Percentiles rank a stretch among this genome's conserved stretches.
phyloP scores from a whole-genome alignment of 2,113 vertebrate species.

The Aplodontia rufa region DNA sequence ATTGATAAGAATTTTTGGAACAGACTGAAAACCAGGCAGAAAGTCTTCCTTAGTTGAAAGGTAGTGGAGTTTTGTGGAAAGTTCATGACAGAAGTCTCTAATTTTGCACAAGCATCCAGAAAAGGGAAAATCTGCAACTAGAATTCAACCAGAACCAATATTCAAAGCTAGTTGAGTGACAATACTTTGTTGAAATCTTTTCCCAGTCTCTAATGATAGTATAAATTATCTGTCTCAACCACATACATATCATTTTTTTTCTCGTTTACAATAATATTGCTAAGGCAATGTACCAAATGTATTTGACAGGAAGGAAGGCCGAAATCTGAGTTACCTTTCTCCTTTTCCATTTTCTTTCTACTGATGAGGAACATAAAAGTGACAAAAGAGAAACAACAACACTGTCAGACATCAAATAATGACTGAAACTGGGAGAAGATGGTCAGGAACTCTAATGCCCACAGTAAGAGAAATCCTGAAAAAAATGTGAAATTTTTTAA shows the following conservation, averaged over 20 bases:
- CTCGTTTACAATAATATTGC: background rate
- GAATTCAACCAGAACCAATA: background rate
- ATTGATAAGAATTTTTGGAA: background rate
- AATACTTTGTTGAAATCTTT: background rate
- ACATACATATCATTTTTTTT: background rate
- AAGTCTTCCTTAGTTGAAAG: background rate
- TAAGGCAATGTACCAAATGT: background rate
- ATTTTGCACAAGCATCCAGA: background rate
- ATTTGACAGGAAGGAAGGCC: rapidly evolving
- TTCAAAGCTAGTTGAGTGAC: background rate
- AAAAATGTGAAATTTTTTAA: background rate
- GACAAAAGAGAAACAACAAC: background rate
- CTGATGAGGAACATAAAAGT: background rate
- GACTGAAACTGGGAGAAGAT: background rate
- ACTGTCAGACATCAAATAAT: background rate
- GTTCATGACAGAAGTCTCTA: background rate
- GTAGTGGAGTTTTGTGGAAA: background rate
- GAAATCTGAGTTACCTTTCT: background rate
- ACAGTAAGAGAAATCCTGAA: background rate
- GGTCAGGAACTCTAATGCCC: background rate
- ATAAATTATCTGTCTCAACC: background rate
- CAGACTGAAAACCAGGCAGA: background rate
- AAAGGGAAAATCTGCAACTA: background rate
- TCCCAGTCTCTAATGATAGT: background rate
- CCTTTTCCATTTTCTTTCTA: no score